Conservation (phyloP, 92 coral and sea anemone species). For the Metridium senile region DNA sequence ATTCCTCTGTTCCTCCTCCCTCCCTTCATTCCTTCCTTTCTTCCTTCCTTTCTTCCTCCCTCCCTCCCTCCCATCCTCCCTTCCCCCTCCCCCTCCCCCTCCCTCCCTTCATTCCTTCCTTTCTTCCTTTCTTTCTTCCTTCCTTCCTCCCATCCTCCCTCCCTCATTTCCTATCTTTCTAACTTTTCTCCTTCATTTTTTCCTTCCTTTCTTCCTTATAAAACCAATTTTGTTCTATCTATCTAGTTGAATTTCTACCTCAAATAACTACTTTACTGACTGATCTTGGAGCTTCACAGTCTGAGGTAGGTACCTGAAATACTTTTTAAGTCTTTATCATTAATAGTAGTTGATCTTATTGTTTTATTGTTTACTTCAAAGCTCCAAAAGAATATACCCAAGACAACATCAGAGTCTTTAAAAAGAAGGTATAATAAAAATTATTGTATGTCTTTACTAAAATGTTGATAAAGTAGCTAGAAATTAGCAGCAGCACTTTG, state of each 20-base stretch:
- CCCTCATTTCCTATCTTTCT: background rate
- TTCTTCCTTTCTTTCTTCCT: background rate
- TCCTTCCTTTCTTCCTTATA: background rate
- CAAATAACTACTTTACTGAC: constrained; percentile 97
- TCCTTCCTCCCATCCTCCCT: background rate
- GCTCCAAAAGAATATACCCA: constrained; percentile 86
- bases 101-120: background rate
- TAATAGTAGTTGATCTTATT: background rate
- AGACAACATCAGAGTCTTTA: constrained; percentile 63
- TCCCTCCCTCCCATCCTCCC: too few relatives aligned
- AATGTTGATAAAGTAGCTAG: too few relatives aligned
- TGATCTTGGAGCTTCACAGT: constrained; percentile 96
- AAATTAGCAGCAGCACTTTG: too few relatives aligned
- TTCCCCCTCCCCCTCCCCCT: too few relatives aligned
- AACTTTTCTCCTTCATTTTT: background rate
- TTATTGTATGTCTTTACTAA: too few relatives aligned
- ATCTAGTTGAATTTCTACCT: constrained; percentile 89
- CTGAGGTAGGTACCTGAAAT: constrained; percentile 61
- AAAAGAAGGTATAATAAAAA: constrained; percentile 79
- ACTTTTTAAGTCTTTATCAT: background rate
- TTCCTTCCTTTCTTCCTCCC: background rate
- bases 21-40: background rate
- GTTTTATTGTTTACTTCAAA: constrained; percentile 9
- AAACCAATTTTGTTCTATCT: background rate
- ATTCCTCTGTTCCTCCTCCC: background rate